phyloP scores from a whole-genome alignment of 2,113 vertebrate species.

The Aramus guarauna region DNA sequence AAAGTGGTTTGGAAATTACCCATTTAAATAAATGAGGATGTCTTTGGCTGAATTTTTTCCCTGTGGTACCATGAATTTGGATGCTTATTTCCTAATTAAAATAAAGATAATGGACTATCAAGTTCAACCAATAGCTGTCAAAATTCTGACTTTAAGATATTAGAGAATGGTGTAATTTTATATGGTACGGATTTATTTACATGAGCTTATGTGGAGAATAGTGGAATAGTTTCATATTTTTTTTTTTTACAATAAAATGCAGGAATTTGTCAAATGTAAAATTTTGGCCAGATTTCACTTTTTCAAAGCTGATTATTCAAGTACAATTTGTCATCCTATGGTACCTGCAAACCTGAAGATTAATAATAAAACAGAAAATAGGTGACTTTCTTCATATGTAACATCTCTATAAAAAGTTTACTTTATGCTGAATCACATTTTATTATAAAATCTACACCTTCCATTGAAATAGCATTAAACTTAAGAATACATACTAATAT shows the following conservation, averaged over 20 bases:
- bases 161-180: neutral
- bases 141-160: neutral
- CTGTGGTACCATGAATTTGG: neutral
- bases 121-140: neutral
- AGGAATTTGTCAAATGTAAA: neutral
- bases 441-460: neutral
- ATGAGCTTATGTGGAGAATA: neutral
- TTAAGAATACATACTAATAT: neutral
- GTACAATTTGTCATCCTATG: neutral
- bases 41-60: neutral
- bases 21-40: neutral
- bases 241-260: neutral
- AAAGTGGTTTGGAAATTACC: neutral
- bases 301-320: neutral
- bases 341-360: neutral
- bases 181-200: neutral
- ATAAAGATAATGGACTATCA: neutral
- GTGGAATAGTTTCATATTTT: neutral
- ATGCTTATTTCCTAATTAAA: neutral
- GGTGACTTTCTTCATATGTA: neutral
- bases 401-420: neutral
- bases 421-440: conserved; percentile 11
- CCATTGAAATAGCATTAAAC: neutral
- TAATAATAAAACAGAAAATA: neutral
- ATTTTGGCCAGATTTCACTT: neutral